Evolutionary conservation across 1,140 invertebrate species (phyloP), one percentile per base, ranked within the genome.

Genomic region (Heliothis virescens): DNA sequence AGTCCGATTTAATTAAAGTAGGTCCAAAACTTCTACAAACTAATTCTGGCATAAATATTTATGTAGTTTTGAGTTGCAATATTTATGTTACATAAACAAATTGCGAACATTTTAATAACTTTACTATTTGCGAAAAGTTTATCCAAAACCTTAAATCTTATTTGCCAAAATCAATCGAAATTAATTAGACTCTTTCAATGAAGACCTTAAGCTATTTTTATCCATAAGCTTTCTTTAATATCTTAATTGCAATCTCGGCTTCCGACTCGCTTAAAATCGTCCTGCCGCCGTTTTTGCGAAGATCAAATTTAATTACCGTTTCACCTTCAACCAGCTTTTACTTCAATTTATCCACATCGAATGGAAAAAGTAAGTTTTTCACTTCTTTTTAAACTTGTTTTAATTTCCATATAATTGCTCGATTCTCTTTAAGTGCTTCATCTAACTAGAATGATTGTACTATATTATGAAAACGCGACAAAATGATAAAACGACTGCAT

Each of bases 281-380:
- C 18, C n/a, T 74, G 5, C 71, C 5, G 47, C n/a, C 12, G 72
- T 75, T 73, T 75, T 75, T 62, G 53, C 59, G 15, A 63, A 76
- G 60, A 76, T 76, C 60, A 76, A 76, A 76, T 76, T 76, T 63
- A 76, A 76, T 76, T 76, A 65, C 59, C 74, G 48, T 34, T 65
- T 53, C 26, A 63, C 59, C 74, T 76, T 62, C 47, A 16, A 26
- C 48, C 47, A 65, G 47, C 74, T 76, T 63, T 74, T 47, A 59
- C 34, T 59, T 63, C 29, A 74, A 76, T 72, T 72, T 72, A 72
- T 76, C 59, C 47, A 76, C 34, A 52, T 59, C 47, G 57, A 75
- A 76, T 52, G 13, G 74, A 76, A 76, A 74, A 62, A 60, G 34
- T 15, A 18, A 41, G 41, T 62, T 74, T 60, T 59, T 62, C 26